These are phyloP conservation scores for Semnornis frantzii DNA, from an alignment of 2,113 vertebrate genomes.

Conservation along the genomic window DNA sequence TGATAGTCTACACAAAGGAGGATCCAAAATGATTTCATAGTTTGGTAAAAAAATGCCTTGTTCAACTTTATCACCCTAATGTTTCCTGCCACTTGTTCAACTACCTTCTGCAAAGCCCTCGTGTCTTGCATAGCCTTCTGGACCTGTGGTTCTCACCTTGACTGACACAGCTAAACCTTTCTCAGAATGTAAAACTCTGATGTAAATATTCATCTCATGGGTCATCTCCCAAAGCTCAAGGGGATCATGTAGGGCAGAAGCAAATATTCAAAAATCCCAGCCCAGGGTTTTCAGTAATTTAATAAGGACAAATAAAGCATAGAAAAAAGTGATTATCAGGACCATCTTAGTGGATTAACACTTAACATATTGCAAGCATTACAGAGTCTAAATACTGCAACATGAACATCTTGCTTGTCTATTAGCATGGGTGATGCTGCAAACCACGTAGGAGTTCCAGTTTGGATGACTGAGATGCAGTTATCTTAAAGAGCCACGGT, in stretches of 20 bases:
- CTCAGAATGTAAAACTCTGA: background rate
- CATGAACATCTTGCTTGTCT: constrained; percentile 39
- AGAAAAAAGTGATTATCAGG: constrained; percentile 46
- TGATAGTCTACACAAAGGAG: background rate
- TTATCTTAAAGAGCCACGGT: constrained; percentile 14
- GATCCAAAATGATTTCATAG: background rate
- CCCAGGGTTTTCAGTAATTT: background rate
- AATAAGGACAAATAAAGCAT: constrained; percentile 52
- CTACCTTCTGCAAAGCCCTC: accelerated
- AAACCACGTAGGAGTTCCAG: constrained; percentile 33
- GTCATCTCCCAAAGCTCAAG: background rate
- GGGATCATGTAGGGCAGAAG: background rate
- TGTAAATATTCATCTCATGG: background rate
- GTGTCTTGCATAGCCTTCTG: background rate
- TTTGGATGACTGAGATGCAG: constrained; percentile 10
- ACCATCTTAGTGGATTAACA: constrained; percentile 27
- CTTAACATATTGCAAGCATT: constrained; percentile 33
- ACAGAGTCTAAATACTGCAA: constrained; percentile 13
- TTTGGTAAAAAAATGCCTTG: too few relatives aligned
- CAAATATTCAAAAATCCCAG: background rate
- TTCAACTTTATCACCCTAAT: background rate
- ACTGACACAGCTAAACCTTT: background rate
- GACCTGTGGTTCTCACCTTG: background rate
- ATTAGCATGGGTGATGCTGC: background rate
- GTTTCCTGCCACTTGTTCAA: background rate